Evolutionary conservation across 1,140 invertebrate species (phyloP).

Genomic region (Tetranychus cinnabarinus): DNA sequence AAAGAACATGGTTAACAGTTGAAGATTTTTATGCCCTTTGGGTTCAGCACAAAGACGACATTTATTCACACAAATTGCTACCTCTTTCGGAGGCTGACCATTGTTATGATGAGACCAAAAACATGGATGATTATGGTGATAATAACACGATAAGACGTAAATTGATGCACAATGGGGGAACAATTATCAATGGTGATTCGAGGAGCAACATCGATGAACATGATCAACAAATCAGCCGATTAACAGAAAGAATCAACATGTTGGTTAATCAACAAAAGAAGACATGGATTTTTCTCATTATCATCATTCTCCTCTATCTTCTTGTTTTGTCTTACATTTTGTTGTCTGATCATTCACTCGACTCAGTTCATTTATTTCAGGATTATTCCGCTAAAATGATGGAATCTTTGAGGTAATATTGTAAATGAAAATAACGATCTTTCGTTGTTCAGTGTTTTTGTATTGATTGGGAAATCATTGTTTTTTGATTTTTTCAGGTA

Average conservation of each 20-base stretch:
- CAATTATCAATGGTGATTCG: not conserved
- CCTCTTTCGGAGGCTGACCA: not conserved
- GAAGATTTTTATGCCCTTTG: not conserved
- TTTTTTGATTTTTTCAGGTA: no score
- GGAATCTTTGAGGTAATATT: no score
- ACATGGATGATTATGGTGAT: not conserved
- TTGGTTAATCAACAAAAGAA: not conserved
- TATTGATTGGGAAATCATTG: no score
- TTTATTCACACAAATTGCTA: not conserved
- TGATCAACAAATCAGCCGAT: not conserved
- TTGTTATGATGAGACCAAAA: not conserved
- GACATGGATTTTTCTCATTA: not conserved
- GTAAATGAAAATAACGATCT: no score
- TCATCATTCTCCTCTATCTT: not conserved
- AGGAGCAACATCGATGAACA: not conserved
- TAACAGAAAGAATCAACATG: not conserved
- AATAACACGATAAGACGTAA: not conserved
- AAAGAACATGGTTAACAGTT: not conserved
- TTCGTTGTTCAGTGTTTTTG: no score
- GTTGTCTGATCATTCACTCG: not conserved
- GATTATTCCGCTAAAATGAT: not conserved
- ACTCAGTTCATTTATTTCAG: not conserved
- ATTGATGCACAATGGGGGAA: not conserved
- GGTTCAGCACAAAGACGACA: not conserved
- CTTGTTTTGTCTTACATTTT: not conserved